Percentiles rank a stretch among this genome's conserved stretches.
Conservation (phyloP, 2,797 vertebrate species). For the Pantherophis alleghaniensis region DNA sequence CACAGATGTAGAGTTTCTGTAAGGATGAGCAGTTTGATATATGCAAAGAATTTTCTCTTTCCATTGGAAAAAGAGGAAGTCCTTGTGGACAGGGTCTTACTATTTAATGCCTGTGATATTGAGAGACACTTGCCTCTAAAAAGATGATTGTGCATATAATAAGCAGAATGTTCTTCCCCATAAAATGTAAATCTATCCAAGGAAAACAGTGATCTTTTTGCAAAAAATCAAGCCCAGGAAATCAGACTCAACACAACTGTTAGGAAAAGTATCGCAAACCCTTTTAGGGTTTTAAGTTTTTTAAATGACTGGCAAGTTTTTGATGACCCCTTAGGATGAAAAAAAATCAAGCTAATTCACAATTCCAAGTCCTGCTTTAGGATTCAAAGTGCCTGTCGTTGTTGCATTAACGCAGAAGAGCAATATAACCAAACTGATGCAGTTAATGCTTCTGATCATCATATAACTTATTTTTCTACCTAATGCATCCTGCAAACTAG, state of each 20-base stretch:
- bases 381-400: conserved; percentile 49
- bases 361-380: conserved; percentile 58
- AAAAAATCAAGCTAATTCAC: not conserved
- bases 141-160: not conserved
- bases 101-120: too few species aligned
- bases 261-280: not conserved
- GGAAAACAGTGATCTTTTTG: not conserved
- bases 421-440: conserved; percentile 44
- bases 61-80: not conserved
- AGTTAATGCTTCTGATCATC: conserved; percentile 54
- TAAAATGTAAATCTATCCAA: not conserved
- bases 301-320: conserved; percentile 1
- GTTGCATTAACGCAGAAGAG: conserved; percentile 26
- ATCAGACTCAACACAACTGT: not conserved
- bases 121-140: not conserved
- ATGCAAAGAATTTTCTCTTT: not conserved
- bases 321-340: conserved; percentile 41
- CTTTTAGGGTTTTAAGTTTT: not conserved
- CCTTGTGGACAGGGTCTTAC: not conserved
- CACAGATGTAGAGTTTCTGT: not conserved
- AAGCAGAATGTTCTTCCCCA: not conserved
- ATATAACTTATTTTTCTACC: conserved; percentile 64
- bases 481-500: conserved; percentile 66
- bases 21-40: not conserved
- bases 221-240: not conserved